Evolutionary conservation across 2,888 invertebrate genomes (phyloP), one percentile per base, ranked within the genome.

Genomic region (Bhutanitis thaidina): DNA sequence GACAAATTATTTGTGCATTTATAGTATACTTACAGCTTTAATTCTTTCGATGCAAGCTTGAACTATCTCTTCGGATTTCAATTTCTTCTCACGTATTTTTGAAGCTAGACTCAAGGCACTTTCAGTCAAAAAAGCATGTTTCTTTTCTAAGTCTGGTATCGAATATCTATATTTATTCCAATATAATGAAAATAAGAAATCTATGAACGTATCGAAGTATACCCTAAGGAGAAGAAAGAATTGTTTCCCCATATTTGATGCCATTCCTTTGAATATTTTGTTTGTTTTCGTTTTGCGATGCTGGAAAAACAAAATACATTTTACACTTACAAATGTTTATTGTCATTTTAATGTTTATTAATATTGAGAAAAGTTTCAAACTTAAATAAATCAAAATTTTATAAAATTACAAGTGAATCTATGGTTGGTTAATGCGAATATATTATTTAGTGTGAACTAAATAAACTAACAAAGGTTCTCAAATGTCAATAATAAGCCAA

Each of bases 41-140:
- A 96, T 96, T 61, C 97, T 91, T 41, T 94, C 92, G 57, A 96
- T 94, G 71, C 93, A 97, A 1, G 93, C 91, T 54, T 84, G 82
- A 0, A 96, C 94, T 13, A 97, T 90, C 54, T 93, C 91, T 67
- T 93, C 93, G 1, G 93, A 92, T 41, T 92, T 92, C 7, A 96
- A 57, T 67, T 93, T 83, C 43, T 89, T 90, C 20, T 69, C 80
- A 65, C 93, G 88, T 46, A 96, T 95, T 78, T 93, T 92, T 43
- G 82, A 76, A 0, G 95, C 94, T 55, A 96, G 72, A 10, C 90
- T 80, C 10, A 91, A 85, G 0, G 94, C 95, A 75, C 95, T 95
- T 65, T 93, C 91, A 0, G 69, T 56, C 3, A 90, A 60, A 0
- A 90, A 65, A 0, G 58, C 62, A 52, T 85, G 84, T 29, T 62